Evolutionary conservation across 2,113 vertebrate genomes (phyloP).

Genomic region (Andinoacara biseriatus): DNA sequence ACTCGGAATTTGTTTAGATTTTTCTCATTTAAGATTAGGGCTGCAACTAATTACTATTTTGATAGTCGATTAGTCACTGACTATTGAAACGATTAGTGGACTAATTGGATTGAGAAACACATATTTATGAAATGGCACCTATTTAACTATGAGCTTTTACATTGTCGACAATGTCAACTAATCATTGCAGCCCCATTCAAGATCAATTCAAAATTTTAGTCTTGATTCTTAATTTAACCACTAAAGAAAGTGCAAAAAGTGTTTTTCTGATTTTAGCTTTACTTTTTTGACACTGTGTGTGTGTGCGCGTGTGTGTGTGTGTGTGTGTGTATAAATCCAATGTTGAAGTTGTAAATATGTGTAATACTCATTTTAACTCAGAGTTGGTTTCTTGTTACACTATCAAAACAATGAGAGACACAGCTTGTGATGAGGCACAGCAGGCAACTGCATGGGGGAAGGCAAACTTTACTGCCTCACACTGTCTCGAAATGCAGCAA

Average conservation of each 20-base stretch:
- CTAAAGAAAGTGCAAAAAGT: background rate
- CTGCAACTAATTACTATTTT: no score
- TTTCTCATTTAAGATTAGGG: no score
- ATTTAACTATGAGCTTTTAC: no score
- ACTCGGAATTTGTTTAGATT: background rate
- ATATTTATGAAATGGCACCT: no score
- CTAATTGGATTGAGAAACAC: no score
- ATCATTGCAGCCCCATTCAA: background rate
- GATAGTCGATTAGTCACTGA: no score
- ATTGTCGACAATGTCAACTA: no score
- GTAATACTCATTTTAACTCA: background rate
- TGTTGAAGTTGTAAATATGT: background rate
- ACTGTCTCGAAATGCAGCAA: background rate
- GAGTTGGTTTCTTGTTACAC: background rate
- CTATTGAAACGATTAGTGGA: no score
- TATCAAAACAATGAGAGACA: background rate
- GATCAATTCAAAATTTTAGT: background rate
- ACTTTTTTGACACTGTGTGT: background rate
- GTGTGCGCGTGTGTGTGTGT: no score
- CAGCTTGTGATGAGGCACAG: background rate
- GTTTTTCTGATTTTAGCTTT: background rate
- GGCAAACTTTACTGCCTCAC: background rate
- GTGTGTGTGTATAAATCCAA: background rate
- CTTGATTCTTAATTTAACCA: background rate
- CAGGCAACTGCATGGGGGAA: background rate